Evolutionary conservation across 2,113 vertebrate species (phyloP), one percentile per base, ranked within the genome.

Genomic region (Eptesicus fuscus): DNA sequence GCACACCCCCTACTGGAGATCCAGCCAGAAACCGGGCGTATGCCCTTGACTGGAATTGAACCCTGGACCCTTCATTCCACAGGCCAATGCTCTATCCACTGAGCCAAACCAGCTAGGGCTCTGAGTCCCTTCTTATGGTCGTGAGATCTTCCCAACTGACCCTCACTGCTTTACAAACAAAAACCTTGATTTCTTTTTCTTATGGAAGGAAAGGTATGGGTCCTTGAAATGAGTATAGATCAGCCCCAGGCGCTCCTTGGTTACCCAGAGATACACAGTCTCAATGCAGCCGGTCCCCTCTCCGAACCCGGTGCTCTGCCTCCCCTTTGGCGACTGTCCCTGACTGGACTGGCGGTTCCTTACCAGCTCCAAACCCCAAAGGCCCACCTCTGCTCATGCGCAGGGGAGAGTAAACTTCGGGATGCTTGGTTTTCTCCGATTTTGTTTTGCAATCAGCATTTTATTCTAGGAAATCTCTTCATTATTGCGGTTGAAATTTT

Each of bases 401-500:
- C 96, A 97, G 83, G 96, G 97, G 97, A 98, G 97, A 98, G 79
- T 97, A 98, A 98, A 97, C 96, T 92, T 76, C 35, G 94, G 93
- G 96, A 97, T 98, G 98, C 96, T 98, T 97, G 97, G 97, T 97
- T 98, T 98, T 97, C 97, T 98, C 97, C 88, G 91, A 98, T 98
- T 97, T 97, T 97, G 97, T 96, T 98, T 97, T 98, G 96, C 97
- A 98, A 98, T 98, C 96, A 91, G 96, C 92, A 51, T 97, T 98
- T 98, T 98, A 97, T 98, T 98, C 98, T 98, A 97, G 98, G 98
- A 97, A 98, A 98, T 98, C 97, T 98, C 97, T 98, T 98, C 97
- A 95, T 98, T 98, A 98, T 97, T 98, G 98, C 83, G 97, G 98
- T 98, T 98, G 98, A 97, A 95, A 94, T 98, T 97, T 97, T 97